Percentiles rank a stretch among this genome's conserved stretches.
phyloP scores from a whole-genome alignment of 2,888 invertebrate species.

The Mechanitis mazaeus region DNA sequence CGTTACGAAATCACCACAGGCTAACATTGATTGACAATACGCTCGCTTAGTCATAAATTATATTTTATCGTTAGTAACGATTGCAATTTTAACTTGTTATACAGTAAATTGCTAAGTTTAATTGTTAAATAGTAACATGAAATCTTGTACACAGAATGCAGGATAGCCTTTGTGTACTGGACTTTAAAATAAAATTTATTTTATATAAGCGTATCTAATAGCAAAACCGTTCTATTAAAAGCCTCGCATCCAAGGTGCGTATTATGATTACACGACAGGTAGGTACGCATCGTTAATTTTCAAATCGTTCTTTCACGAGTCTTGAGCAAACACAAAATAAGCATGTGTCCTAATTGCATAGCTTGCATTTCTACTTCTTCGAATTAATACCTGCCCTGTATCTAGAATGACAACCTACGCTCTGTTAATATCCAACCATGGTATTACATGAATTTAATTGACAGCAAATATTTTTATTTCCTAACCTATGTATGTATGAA shows the following conservation, averaged over 20 bases:
- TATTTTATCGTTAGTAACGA: slow-evolving; percentile 29
- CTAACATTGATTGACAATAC: slow-evolving; percentile 71
- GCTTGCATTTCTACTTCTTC: slow-evolving; percentile 44
- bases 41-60: slow-evolving; percentile 26
- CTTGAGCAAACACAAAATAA: slow-evolving; percentile 68
- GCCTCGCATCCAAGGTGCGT: slow-evolving; percentile 33
- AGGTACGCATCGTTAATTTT: slow-evolving; percentile 55
- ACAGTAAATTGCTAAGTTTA: slow-evolving; percentile 27
- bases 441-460: slow-evolving; percentile 53
- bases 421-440: slow-evolving; percentile 48
- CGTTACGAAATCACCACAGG: slow-evolving; percentile 70
- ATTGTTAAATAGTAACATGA: neutral
- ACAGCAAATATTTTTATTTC: slow-evolving; percentile 23
- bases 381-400: slow-evolving; percentile 48
- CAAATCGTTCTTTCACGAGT: slow-evolving; percentile 60
- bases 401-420: slow-evolving; percentile 48
- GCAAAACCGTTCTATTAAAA: slow-evolving; percentile 8
- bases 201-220: neutral
- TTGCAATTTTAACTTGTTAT: slow-evolving; percentile 14
- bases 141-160: neutral
- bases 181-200: too few species aligned
- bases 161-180: too few species aligned
- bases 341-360: slow-evolving; percentile 63
- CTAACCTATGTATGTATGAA: neutral
- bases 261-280: slow-evolving; percentile 49